phyloP scores from a whole-genome alignment of 2,113 vertebrate genomes.

The Brachypodius melanocephalos region DNA sequence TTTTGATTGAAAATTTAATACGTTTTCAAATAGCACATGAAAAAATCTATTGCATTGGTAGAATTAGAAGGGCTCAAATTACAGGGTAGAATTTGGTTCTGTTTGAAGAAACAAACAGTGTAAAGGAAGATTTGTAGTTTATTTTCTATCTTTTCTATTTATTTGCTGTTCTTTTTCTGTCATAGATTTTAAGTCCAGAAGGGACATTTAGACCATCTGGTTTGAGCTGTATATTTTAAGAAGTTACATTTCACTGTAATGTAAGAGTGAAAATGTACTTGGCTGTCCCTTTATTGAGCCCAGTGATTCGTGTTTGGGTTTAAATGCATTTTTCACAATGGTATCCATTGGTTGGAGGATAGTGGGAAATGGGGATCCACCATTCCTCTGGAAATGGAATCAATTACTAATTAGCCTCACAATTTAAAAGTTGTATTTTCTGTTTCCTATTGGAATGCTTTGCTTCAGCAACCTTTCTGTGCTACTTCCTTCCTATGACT shows the following conservation, averaged over 20 bases:
- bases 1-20: neutral
- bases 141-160: neutral
- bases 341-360: neutral
- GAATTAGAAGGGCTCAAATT: neutral
- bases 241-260: neutral
- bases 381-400: neutral
- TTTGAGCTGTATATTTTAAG: neutral
- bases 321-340: neutral
- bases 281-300: neutral
- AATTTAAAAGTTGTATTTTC: neutral
- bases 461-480: neutral
- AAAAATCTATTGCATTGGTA: neutral
- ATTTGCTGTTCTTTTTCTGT: neutral
- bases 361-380: neutral
- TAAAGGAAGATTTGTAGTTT: neutral
- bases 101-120: neutral
- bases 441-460: neutral
- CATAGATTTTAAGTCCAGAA: neutral
- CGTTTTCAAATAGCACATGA: neutral
- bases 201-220: neutral
- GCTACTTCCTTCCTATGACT: neutral
- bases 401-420: neutral
- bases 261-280: too few species aligned
- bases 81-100: neutral
- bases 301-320: neutral